Base-by-base conservation (phyloP, 2,797 vertebrate genomes). In the Onychomys leucogaster region DNA sequence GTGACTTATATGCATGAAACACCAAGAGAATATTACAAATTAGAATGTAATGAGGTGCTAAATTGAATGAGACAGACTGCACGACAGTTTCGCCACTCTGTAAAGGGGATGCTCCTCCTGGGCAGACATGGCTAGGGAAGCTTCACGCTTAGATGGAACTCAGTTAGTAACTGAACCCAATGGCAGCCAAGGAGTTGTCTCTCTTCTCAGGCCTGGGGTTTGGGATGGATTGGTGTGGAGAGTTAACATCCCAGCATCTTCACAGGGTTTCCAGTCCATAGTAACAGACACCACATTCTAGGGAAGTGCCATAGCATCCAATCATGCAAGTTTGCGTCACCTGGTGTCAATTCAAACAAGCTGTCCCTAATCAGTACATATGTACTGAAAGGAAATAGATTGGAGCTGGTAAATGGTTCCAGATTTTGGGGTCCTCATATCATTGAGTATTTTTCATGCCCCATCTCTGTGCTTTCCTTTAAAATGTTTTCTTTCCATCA, bases 11-110 rank as follows among this genome's bases (percentile, higher is more conserved):
- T 61, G 91, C 97, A 88, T 90, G 97, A 95, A 95, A 87, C 94
- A 90, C 89, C 95, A 95, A 96, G 94, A 94, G 97, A 96, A 93
- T 94, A 97, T 95, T 90, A 96, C 94, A 97, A 96, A 91, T 97
- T 89, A 94, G 95, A 94, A 95, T 23, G 89, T 94, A 96, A 97
- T 94, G 97, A 96, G 96, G 90, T 96, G 93, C 95, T 97, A 97
- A 97, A 96, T 95, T 93, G 92, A 96, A 90, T 95, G 90, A 96
- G 86, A 83, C 75, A 46, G 91, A 61, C 52, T 78, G 17, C n/a
- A 78, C 94, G 67, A 43, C 55, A 34, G 65, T 55, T 34, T 73
- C 8, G 34, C 25, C 23, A 6, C 55, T 89, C 73, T 94, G 75
- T n/a, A 52, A 65, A 82, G 59, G 37, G 55, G 46, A 43, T 55